Evolutionary conservation across 2,113 vertebrate genomes (phyloP).

Genomic region (Ivindomyrus marchei): DNA sequence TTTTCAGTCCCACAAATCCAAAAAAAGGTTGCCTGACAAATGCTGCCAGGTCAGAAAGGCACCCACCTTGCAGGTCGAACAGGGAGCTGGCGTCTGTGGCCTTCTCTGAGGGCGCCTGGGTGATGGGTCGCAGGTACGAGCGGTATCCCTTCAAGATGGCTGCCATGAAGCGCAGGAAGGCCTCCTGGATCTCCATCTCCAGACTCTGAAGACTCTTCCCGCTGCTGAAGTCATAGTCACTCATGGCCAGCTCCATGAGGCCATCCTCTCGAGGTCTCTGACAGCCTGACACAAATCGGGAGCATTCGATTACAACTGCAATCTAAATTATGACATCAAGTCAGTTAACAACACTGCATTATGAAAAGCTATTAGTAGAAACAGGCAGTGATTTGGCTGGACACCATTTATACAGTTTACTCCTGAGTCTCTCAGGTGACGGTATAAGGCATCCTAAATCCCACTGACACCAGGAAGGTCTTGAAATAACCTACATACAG

Average conservation of each 20-base stretch:
- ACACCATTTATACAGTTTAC: neutral
- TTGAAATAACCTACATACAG: neutral
- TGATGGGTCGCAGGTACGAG: conserved; percentile 87
- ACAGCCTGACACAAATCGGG: conserved; percentile 63
- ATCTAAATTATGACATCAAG: neutral
- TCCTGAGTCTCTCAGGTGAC: neutral
- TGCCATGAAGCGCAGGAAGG: conserved; percentile 95
- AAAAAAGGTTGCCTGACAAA: neutral
- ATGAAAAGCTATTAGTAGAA: neutral
- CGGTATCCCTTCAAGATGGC: conserved; percentile 95
- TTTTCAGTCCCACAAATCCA: neutral
- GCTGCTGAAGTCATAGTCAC: conserved; percentile 78
- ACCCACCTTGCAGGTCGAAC: conserved; percentile 86
- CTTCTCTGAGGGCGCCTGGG: conserved; percentile 92
- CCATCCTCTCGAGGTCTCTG: conserved; percentile 83
- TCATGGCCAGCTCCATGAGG: conserved; percentile 77
- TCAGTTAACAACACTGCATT: neutral
- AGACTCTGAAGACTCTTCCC: conserved; percentile 82
- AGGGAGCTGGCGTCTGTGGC: conserved; percentile 92
- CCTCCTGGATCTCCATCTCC: conserved; percentile 95
- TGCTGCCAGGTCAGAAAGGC: neutral
- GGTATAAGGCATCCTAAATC: neutral
- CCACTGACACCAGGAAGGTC: neutral
- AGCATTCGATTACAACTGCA: neutral
- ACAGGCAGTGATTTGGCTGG: neutral